phyloP scores from a whole-genome alignment of 2,797 vertebrate species.

The Centroberyx gerrardi region DNA sequence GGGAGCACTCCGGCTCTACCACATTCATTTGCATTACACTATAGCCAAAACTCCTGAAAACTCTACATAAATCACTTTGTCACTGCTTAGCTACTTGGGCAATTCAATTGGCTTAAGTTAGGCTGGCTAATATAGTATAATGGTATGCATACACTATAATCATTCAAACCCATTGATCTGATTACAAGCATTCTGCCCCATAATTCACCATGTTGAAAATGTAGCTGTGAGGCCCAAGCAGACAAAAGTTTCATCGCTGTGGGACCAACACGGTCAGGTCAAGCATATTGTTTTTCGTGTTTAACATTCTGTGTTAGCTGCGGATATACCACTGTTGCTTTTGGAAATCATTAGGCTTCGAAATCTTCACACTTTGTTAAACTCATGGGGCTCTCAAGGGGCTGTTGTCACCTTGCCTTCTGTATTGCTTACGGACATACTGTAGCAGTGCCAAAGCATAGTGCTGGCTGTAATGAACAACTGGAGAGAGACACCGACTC shows the following conservation, averaged over 20 bases:
- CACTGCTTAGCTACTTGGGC: slow-evolving; percentile 61
- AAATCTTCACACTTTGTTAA: slow-evolving; percentile 48
- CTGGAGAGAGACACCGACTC: slow-evolving; percentile 24
- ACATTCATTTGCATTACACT: slow-evolving; percentile 76
- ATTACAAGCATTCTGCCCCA: slow-evolving; percentile 65
- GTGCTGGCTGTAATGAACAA: slow-evolving; percentile 44
- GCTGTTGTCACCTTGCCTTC: slow-evolving; percentile 36
- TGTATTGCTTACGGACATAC: slow-evolving; percentile 34
- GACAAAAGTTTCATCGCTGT: slow-evolving; percentile 51
- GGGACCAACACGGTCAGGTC: slow-evolving; percentile 43
- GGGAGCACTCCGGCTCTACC: slow-evolving; percentile 47
- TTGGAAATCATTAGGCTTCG: slow-evolving; percentile 49
- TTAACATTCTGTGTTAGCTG: slow-evolving; percentile 47
- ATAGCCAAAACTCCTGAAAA: slow-evolving; percentile 65
- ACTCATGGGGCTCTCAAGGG: slow-evolving; percentile 21
- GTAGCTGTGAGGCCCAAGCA: slow-evolving; percentile 35
- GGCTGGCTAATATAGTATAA: slow-evolving; percentile 65
- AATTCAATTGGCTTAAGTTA: slow-evolving; percentile 73
- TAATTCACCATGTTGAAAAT: slow-evolving; percentile 61
- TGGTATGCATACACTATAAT: slow-evolving; percentile 62
- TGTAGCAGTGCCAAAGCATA: slow-evolving; percentile 17
- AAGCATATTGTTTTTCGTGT: slow-evolving; percentile 23
- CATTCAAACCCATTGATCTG: slow-evolving; percentile 77
- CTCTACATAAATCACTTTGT: slow-evolving; percentile 76
- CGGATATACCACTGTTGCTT: slow-evolving; percentile 28